Evolutionary conservation across 2,888 invertebrate species (phyloP), one percentile per base, ranked within the genome.

Genomic region (Sesia apiformis): DNA sequence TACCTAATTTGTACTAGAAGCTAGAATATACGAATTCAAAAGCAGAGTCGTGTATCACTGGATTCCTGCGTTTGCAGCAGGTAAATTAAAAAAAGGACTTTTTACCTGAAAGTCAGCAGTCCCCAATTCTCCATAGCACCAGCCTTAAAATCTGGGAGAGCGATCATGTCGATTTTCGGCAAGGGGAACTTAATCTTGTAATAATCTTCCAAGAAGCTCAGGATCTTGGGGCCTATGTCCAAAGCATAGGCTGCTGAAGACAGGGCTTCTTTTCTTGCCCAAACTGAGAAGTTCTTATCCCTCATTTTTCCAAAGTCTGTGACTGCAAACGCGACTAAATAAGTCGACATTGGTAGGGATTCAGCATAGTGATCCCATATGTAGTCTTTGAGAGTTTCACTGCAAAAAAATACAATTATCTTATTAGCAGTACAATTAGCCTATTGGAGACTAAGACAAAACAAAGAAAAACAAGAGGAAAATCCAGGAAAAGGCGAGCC

Each of bases 121-220:
- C 96, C 96, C 95, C 95, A 96, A 73, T 96, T 96, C 75, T 96
- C 97, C 97, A 97, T 97, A 0, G 97, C 97, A 0, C 95, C 96
- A 3, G 95, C 95, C 54, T 93, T 92, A 72, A 97, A 97, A 76
- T 97, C 97, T 0, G 97, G 97, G 56, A 98, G 83, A 0, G 97
- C 97, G n/a, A 96, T 94, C 96, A 97, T 95, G 73, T 98, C 97
- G 58, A 95, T 92, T 82, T 97, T 97, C 0, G 94, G 93, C 53
- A 97, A 70, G 0, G 95, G 94, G 70, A 95, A 97, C 38, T 92
- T 84, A 43, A 95, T 93, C 62, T 93, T 91, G 70, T 97, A 96
- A 63, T 93, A 95, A 0, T 92, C 86, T 64, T 95, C 94, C 53
- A 94, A 91, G 63, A 92, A 93, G 46, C 90, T 88, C 0, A 98